These are phyloP conservation scores for Meliscaeva auricollis DNA, from an alignment of 2,888 invertebrate genomes.

Conservation along the genomic window DNA sequence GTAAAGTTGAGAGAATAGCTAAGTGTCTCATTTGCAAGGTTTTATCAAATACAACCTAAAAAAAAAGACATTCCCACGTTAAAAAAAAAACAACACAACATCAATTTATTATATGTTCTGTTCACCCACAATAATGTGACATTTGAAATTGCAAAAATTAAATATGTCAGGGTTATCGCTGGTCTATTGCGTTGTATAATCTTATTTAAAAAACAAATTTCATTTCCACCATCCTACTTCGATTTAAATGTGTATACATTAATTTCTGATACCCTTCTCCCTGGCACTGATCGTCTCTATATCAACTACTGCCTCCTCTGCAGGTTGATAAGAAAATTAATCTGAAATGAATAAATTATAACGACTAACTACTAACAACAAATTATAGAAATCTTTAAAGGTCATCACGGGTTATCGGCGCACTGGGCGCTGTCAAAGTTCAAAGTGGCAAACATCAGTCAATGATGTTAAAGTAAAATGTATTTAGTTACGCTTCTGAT, in stretches of 20 bases:
- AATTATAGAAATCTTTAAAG: conserved; percentile 45
- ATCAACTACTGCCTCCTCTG: neutral
- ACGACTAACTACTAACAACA: conserved; percentile 40
- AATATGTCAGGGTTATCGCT: conserved; percentile 56
- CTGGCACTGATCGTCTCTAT: neutral
- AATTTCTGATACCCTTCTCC: neutral
- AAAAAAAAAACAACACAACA: conserved; percentile 21
- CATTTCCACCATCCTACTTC: conserved; percentile 22
- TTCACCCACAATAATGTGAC: conserved; percentile 19
- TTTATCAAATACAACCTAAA: neutral
- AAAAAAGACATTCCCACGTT: neutral
- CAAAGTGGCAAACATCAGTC: conserved; percentile 52
- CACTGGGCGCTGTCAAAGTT: conserved; percentile 34
- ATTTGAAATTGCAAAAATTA: conserved; percentile 37
- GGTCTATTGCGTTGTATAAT: conserved; percentile 24
- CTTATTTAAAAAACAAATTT: conserved; percentile 2
- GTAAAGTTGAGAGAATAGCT: conserved; percentile 11
- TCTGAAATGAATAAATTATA: conserved; percentile 48
- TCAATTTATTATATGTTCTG: neutral
- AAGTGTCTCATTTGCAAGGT: conserved; percentile 14
- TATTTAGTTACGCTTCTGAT: conserved; percentile 18
- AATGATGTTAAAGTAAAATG: conserved; percentile 53
- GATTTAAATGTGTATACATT: neutral
- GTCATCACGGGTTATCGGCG: conserved; percentile 45
- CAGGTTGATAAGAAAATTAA: conserved; percentile 19